These are phyloP conservation scores for Morelia viridis DNA, from an alignment of 2,797 vertebrate species.

Conservation along the genomic window DNA sequence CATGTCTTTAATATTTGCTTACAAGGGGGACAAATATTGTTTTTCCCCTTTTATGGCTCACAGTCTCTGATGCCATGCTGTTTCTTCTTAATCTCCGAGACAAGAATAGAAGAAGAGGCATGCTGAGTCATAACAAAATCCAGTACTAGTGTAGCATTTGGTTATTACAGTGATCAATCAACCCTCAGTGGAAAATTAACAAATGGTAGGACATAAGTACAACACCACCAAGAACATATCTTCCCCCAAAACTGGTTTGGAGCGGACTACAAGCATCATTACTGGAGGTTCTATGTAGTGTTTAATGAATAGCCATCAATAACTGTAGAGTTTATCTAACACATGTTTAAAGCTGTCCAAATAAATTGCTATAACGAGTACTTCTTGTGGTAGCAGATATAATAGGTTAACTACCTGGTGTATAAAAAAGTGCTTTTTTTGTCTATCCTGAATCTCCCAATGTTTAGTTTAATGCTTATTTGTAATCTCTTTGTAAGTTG, in stretches of 20 bases:
- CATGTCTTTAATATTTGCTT: constrained; percentile 1
- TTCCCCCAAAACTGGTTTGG: not conserved
- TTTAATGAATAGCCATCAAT: not conserved
- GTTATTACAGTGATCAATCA: not conserved
- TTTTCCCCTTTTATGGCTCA: not conserved
- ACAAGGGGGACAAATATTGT: not conserved
- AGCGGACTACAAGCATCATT: not conserved
- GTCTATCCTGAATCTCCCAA: not conserved
- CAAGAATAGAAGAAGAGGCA: not conserved
- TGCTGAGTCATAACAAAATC: not conserved
- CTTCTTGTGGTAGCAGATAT: not conserved
- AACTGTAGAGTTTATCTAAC: not conserved
- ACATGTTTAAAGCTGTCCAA: not conserved
- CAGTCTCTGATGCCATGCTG: not conserved
- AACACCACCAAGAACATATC: not conserved
- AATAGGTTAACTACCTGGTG: not conserved
- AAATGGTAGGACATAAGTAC: not conserved
- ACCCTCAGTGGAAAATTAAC: not conserved
- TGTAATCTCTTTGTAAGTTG: not conserved
- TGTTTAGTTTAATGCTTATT: not conserved
- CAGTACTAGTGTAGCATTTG: not conserved
- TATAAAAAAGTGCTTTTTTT: not conserved
- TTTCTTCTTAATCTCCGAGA: not conserved
- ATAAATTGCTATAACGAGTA: not conserved
- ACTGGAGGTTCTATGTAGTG: not conserved